Conservation (phyloP, 2,797 vertebrate genomes). For the Graptemys geographica region DNA sequence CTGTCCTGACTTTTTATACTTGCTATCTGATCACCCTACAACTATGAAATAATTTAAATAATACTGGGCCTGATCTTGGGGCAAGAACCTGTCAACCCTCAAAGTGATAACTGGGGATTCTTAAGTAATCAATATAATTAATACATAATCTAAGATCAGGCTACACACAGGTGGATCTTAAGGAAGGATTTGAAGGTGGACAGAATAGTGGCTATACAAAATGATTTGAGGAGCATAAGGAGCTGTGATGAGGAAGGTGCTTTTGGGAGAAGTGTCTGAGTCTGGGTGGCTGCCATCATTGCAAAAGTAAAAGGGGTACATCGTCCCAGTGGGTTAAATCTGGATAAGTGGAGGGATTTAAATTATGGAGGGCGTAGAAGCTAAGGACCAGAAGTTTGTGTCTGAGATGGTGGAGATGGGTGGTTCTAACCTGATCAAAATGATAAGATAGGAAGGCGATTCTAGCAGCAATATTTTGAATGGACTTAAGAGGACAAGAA, state of each 20-base stretch:
- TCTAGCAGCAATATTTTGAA: not conserved
- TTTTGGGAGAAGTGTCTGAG: not conserved
- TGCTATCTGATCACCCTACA: too few relatives aligned
- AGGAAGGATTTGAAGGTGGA: not conserved
- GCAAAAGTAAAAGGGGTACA: not conserved
- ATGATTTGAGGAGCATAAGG: not conserved
- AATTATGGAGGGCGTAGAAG: not conserved
- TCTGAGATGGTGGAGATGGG: not conserved
- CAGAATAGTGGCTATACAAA: not conserved
- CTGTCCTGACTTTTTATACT: too few relatives aligned
- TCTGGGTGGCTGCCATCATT: not conserved
- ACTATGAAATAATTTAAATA: too few relatives aligned
- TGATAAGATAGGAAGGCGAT: not conserved
- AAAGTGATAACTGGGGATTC: too few relatives aligned
- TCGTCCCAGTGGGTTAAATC: not conserved
- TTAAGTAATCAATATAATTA: too few relatives aligned
- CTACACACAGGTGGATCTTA: not conserved
- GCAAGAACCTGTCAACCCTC: too few relatives aligned
- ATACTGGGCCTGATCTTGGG: too few relatives aligned
- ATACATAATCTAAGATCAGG: too few relatives aligned
- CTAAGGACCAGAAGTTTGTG: rapidly evolving
- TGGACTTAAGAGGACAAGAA: not conserved
- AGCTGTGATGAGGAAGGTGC: rapidly evolving
- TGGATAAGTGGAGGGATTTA: not conserved
- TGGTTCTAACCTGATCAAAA: rapidly evolving